A percentile compares a stretch with the other conserved stretches of the same genome.
phyloP scores from a whole-genome alignment of 2,113 vertebrate genomes.

The Phaethon lepturus region DNA sequence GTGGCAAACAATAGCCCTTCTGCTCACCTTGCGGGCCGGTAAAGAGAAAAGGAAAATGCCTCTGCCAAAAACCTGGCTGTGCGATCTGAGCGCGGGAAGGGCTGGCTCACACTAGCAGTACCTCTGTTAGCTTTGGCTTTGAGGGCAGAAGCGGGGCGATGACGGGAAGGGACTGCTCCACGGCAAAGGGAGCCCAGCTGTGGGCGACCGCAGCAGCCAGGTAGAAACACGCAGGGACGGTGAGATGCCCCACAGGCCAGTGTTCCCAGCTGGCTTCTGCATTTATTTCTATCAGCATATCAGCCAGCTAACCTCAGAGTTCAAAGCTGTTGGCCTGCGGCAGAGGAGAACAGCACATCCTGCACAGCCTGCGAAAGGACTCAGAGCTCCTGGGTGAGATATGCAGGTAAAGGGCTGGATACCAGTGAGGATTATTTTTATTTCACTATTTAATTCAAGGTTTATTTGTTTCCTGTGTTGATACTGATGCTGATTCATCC shows the following conservation, averaged over 20 bases:
- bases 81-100: neutral
- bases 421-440: neutral
- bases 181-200: accelerated
- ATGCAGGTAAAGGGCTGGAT: neutral
- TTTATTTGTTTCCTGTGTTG: slow-evolving; percentile 16
- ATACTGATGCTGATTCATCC: neutral
- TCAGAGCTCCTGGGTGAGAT: neutral
- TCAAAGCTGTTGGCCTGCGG: neutral
- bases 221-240: accelerated
- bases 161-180: neutral
- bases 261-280: neutral
- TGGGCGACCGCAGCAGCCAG: neutral
- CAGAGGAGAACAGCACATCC: neutral
- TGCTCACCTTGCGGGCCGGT: neutral
- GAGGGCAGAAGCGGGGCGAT: neutral
- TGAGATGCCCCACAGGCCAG: neutral
- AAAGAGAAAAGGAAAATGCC: neutral
- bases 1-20: neutral
- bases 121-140: neutral
- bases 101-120: neutral
- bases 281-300: neutral
- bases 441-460: slow-evolving; percentile 8
- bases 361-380: neutral
- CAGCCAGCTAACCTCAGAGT: neutral
- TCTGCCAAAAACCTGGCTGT: neutral